Evolutionary conservation across 1,140 invertebrate genomes (phyloP).

Genomic region (Heliconius hewitsoni): DNA sequence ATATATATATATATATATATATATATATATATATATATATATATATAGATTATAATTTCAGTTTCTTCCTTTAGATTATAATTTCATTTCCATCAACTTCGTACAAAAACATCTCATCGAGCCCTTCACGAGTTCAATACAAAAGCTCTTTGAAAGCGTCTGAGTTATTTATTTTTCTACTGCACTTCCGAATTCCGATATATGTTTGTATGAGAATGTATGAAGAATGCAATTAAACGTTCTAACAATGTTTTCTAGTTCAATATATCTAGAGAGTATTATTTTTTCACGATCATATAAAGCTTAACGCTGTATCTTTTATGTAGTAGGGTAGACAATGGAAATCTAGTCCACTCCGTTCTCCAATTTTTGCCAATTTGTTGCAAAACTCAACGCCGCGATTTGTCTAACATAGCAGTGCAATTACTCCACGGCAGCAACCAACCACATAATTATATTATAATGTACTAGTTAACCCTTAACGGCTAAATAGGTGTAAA

Average conservation of each 20-base stretch:
- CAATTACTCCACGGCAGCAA: too few species aligned
- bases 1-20: too few species aligned
- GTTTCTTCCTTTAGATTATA: too few species aligned
- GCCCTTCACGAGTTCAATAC: not conserved
- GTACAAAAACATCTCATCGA: not conserved
- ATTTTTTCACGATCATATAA: not conserved
- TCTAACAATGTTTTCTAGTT: slow-evolving; percentile 10
- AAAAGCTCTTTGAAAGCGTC: slow-evolving; percentile 7
- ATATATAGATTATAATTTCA: not conserved
- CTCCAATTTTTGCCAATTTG: too few species aligned
- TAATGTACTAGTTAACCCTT: too few species aligned
- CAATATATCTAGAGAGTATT: not conserved
- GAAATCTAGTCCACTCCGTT: too few species aligned
- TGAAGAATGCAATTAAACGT: slow-evolving; percentile 11
- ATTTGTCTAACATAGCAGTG: too few species aligned
- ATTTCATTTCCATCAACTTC: not conserved
- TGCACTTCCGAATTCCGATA: slow-evolving; percentile 1
- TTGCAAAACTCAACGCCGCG: too few species aligned
- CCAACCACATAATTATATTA: too few species aligned
- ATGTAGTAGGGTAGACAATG: not conserved
- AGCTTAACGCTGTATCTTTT: not conserved
- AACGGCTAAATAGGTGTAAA: too few species aligned
- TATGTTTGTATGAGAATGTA: not conserved
- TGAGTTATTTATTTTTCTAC: not conserved
- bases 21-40: too few species aligned